A percentile compares a stretch with the other conserved stretches of the same genome.
phyloP scores from a whole-genome alignment of 2,113 vertebrate species.

The Sylvietta virens region DNA sequence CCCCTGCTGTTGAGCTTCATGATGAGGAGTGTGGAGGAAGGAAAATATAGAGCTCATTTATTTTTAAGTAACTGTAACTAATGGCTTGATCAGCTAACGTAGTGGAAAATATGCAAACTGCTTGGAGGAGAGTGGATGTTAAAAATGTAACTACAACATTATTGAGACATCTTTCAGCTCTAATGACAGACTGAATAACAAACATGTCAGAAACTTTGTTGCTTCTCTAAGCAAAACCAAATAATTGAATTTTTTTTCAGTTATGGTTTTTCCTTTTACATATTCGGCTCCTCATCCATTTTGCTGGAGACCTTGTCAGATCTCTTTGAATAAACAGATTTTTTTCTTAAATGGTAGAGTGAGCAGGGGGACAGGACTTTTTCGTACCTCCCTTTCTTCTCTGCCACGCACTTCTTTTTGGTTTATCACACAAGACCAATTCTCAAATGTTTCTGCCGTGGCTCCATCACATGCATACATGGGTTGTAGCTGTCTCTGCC shows the following conservation, averaged over 20 bases:
- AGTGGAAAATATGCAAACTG: conserved; percentile 69
- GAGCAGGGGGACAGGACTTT: neutral
- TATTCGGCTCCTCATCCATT: conserved; percentile 27
- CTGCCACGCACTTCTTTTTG: neutral
- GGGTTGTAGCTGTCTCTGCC: neutral
- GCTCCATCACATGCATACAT: neutral
- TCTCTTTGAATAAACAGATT: neutral
- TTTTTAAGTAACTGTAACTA: conserved; percentile 69
- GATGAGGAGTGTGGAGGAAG: neutral
- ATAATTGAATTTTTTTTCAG: conserved; percentile 51
- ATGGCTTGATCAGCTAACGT: conserved; percentile 64
- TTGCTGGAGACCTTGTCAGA: conserved; percentile 6
- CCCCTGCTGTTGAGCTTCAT: neutral
- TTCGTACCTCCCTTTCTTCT: neutral
- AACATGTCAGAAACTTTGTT: conserved; percentile 64
- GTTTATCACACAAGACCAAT: neutral
- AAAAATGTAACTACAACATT: conserved; percentile 68
- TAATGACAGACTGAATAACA: conserved; percentile 65
- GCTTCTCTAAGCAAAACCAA: conserved; percentile 58
- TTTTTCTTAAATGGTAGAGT: neutral
- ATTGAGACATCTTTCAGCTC: conserved; percentile 58
- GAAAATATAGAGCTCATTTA: conserved; percentile 55
- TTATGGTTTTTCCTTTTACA: conserved; percentile 13
- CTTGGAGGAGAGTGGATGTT: conserved; percentile 63
- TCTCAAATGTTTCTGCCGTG: neutral